These are phyloP conservation scores for Theretra japonica DNA, from an alignment of 2,888 invertebrate species.

Conservation along the genomic window DNA sequence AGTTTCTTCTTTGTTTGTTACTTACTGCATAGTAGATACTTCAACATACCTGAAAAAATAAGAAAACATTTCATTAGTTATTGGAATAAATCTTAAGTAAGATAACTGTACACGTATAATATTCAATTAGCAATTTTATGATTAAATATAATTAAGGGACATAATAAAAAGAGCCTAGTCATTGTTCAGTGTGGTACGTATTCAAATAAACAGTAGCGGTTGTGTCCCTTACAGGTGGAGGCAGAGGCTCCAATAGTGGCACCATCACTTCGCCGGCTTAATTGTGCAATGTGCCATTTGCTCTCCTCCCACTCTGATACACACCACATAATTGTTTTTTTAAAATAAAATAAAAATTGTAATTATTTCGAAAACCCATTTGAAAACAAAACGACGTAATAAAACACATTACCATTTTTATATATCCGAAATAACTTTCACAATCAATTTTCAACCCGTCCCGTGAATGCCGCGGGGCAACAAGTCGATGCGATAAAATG, in stretches of 20 bases:
- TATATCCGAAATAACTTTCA: conserved; percentile 23
- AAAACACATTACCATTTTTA: neutral
- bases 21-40: neutral
- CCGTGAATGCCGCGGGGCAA: conserved; percentile 10
- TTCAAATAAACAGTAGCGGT: too few relatives aligned
- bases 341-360: neutral
- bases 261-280: too few relatives aligned
- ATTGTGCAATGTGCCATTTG: too few relatives aligned
- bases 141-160: too few relatives aligned
- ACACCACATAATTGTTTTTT: neutral
- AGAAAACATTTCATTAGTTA: neutral
- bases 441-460: conserved; percentile 24
- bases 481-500: conserved; percentile 23
- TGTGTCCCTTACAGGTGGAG: too few relatives aligned
- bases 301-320: too few relatives aligned
- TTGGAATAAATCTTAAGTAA: neutral
- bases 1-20: neutral
- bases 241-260: too few relatives aligned
- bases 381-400: neutral
- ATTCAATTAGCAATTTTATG: too few relatives aligned
- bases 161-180: too few relatives aligned
- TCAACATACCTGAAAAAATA: conserved; percentile 6
- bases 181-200: too few relatives aligned
- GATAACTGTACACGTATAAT: too few relatives aligned
- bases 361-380: neutral